Conservation (phyloP, 2,797 vertebrate species). For the Antrozous pallidus region DNA sequence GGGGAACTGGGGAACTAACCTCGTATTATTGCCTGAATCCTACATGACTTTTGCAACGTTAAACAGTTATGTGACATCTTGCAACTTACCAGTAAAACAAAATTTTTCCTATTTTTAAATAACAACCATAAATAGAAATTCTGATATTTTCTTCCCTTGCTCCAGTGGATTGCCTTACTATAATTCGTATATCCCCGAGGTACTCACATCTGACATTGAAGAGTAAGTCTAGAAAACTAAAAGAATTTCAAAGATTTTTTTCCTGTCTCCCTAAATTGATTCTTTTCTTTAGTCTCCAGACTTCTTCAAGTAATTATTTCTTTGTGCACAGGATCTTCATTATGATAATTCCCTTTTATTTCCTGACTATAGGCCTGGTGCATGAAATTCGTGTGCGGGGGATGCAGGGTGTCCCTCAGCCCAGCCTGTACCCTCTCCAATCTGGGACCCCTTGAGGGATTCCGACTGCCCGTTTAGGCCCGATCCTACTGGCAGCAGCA, state of each 20-base stretch:
- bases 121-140: neutral
- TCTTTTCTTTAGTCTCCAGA: neutral
- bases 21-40: neutral
- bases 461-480: no score
- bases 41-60: neutral
- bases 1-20: neutral
- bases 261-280: neutral
- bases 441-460: no score
- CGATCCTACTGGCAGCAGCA: no score
- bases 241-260: constrained; percentile 8
- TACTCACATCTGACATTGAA: neutral
- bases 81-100: neutral
- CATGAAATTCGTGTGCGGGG: no score
- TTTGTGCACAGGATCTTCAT: neutral
- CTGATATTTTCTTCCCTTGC: neutral
- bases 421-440: no score
- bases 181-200: neutral
- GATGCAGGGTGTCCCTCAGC: no score
- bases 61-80: neutral
- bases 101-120: neutral
- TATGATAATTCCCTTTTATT: neutral
- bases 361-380: neutral
- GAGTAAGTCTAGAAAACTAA: neutral
- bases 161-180: neutral
- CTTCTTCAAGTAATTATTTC: neutral